A percentile compares a stretch with the other conserved stretches of the same genome.
phyloP scores from a whole-genome alignment of 2,797 vertebrate genomes.

The Pipistrellus nathusii region DNA sequence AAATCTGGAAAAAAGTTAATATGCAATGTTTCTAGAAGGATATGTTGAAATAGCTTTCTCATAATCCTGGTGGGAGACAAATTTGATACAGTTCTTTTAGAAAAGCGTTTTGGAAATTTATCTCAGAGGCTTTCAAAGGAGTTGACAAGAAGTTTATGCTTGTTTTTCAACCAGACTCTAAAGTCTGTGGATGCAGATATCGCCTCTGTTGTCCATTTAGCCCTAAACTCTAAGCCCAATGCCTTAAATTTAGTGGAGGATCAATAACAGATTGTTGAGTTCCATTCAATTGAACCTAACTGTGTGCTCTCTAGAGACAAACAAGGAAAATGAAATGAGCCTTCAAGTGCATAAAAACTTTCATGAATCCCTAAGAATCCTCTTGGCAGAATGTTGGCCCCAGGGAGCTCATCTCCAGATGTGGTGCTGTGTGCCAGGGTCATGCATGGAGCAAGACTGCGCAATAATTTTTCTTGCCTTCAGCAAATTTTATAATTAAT shows the following conservation, averaged over 20 bases:
- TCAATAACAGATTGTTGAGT: background rate
- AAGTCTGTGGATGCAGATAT: background rate
- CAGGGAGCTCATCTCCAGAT: slow-evolving; percentile 35
- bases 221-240: background rate
- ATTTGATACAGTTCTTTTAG: background rate
- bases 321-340: slow-evolving; percentile 2
- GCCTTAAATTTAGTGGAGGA: background rate
- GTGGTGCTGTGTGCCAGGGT: background rate
- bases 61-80: background rate
- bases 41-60: background rate
- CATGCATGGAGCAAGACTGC: background rate
- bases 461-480: background rate
- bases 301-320: background rate
- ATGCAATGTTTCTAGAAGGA: background rate
- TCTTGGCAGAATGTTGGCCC: slow-evolving; percentile 14
- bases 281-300: background rate
- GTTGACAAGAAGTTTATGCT: background rate
- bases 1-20: background rate
- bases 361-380: slow-evolving; percentile 44
- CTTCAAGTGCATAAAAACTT: slow-evolving; percentile 40
- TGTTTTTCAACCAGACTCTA: background rate
- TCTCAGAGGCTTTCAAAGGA: background rate
- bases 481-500: slow-evolving; percentile 18
- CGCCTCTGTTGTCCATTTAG: background rate
- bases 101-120: background rate